These are phyloP conservation scores for Thinocorus orbignyianus DNA, from an alignment of 2,113 vertebrate species.

Conservation along the genomic window DNA sequence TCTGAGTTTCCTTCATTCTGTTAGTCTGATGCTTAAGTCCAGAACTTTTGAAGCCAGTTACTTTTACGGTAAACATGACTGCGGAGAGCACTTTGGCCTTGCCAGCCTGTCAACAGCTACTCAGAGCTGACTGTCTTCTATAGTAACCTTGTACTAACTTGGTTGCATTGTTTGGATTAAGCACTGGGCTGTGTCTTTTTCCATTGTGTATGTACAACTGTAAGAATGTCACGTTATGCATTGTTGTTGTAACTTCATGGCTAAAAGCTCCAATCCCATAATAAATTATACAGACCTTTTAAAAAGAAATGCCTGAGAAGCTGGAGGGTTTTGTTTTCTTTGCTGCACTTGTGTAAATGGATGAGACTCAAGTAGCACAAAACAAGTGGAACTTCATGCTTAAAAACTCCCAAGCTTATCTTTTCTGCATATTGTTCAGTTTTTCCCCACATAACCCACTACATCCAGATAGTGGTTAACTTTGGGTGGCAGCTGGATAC, in stretches of 20 bases:
- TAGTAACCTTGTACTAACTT: not conserved
- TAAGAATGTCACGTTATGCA: slow-evolving; percentile 45
- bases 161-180: slow-evolving; percentile 43
- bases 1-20: not conserved
- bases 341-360: rapidly evolving
- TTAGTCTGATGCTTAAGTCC: slow-evolving; percentile 37
- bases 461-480: not conserved
- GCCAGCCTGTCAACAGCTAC: not conserved
- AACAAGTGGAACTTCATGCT: not conserved
- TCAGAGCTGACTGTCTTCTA: not conserved
- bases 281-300: slow-evolving; percentile 38
- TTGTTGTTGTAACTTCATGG: slow-evolving; percentile 57
- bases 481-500: not conserved
- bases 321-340: not conserved
- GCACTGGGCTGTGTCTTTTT: slow-evolving; percentile 27
- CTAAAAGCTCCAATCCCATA: slow-evolving; percentile 16
- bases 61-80: not conserved
- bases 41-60: slow-evolving; percentile 15
- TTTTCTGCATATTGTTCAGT: not conserved
- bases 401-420: not conserved
- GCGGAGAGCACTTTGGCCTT: not conserved
- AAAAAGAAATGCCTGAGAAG: not conserved
- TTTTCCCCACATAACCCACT: rapidly evolving
- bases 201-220: slow-evolving; percentile 48
- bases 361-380: not conserved